Evolutionary conservation across 2,797 vertebrate genomes (phyloP).

Genomic region (Dipus sagitta): DNA sequence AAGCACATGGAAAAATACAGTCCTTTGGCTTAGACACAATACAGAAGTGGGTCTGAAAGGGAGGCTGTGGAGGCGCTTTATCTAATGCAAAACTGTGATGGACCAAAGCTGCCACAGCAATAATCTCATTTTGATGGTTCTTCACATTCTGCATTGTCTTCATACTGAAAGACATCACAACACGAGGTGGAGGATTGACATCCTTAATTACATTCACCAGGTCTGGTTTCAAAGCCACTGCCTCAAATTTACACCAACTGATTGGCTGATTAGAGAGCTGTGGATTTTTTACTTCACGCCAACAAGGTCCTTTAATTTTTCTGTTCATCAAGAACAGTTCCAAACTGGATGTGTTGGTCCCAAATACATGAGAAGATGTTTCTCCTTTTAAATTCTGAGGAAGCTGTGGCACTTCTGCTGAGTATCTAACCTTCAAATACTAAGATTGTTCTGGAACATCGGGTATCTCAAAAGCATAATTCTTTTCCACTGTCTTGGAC

Average conservation of each 20-base stretch:
- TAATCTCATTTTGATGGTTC: constrained; percentile 96
- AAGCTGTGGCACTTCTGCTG: constrained; percentile 93
- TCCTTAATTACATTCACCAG: constrained; percentile 94
- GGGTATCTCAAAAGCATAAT: constrained; percentile 97
- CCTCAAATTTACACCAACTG: constrained; percentile 99
- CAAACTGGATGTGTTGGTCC: constrained; percentile 95
- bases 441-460: constrained; percentile 95
- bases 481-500: constrained; percentile 97
- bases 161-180: constrained; percentile 96
- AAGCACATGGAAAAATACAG: constrained; percentile 97
- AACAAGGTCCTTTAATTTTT: constrained; percentile 98
- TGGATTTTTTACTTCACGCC: constrained; percentile 97
- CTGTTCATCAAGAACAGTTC: constrained; percentile 96
- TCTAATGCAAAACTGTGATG: constrained; percentile 95
- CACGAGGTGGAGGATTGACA: constrained; percentile 91
- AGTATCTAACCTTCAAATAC: constrained; percentile 97
- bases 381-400: constrained; percentile 94
- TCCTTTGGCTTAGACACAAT: constrained; percentile 95
- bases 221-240: constrained; percentile 90
- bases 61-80: constrained; percentile 94
- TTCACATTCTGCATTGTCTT: constrained; percentile 96
- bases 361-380: constrained; percentile 97
- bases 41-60: constrained; percentile 96
- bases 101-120: constrained; percentile 94
- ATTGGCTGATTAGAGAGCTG: constrained; percentile 92